Conservation (phyloP, 2,797 vertebrate species). For the Periparus ater region DNA sequence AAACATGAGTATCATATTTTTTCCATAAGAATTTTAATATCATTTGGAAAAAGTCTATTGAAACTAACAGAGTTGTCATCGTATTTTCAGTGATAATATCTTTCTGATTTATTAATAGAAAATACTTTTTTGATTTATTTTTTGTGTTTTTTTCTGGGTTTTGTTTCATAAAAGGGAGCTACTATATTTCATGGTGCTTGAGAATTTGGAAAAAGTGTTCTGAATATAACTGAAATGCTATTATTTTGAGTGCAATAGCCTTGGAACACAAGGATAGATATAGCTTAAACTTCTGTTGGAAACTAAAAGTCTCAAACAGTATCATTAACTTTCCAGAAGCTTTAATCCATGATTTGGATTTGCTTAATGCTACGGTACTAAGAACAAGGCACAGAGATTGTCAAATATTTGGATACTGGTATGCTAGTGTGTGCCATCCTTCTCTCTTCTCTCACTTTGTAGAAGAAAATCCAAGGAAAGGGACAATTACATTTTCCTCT, state of each 20-base stretch:
- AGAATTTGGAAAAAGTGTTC: constrained; percentile 9
- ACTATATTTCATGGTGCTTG: background rate
- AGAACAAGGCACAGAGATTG: background rate
- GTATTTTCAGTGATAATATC: background rate
- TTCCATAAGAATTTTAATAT: background rate
- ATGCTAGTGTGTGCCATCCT: background rate
- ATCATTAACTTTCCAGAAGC: background rate
- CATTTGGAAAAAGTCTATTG: background rate
- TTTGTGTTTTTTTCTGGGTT: background rate
- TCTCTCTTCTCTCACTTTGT: background rate
- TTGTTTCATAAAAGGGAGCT: background rate
- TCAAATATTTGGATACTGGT: background rate
- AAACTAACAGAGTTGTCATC: background rate
- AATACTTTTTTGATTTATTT: background rate
- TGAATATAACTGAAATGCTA: constrained; percentile 22
- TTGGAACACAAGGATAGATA: background rate
- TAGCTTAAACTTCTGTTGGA: background rate
- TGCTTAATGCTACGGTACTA: background rate
- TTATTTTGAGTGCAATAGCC: background rate
- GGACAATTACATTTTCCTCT: background rate
- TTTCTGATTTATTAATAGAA: background rate
- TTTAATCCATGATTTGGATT: background rate
- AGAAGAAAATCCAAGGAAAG: background rate
- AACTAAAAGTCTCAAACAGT: background rate
- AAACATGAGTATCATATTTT: background rate